phyloP scores from a whole-genome alignment of 2,797 vertebrate species.

The Crenichthys baileyi region DNA sequence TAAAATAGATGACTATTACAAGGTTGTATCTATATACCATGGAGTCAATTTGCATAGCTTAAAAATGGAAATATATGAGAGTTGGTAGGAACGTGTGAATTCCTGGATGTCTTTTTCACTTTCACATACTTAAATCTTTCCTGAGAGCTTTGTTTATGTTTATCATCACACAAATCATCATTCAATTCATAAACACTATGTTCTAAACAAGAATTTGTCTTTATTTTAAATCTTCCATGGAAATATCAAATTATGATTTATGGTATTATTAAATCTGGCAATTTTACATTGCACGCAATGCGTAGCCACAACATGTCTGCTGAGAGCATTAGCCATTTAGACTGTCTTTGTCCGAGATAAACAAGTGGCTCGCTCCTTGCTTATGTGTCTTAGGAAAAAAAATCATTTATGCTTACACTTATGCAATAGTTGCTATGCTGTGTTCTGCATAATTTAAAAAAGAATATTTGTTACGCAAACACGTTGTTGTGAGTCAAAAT shows the following conservation, averaged over 20 bases:
- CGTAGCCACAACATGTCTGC: slow-evolving; percentile 76
- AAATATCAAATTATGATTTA: slow-evolving; percentile 67
- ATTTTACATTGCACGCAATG: slow-evolving; percentile 55
- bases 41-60: neutral
- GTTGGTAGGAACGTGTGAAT: neutral
- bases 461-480: neutral
- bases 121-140: neutral
- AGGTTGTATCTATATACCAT: neutral
- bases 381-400: slow-evolving; percentile 49
- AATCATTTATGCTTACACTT: slow-evolving; percentile 3
- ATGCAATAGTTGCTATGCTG: neutral
- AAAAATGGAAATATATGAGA: neutral
- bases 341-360: slow-evolving; percentile 70
- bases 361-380: slow-evolving; percentile 55
- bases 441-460: slow-evolving; percentile 4
- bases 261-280: slow-evolving; percentile 62
- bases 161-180: slow-evolving; percentile 1
- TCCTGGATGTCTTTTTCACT: neutral
- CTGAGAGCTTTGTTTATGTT: neutral
- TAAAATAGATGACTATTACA: neutral
- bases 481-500: slow-evolving; percentile 10
- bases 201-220: slow-evolving; percentile 22
- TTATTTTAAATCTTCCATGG: slow-evolving; percentile 55
- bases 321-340: slow-evolving; percentile 69
- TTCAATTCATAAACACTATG: slow-evolving; percentile 30